Evolutionary conservation across 1,140 invertebrate genomes (phyloP).

Genomic region (Phymorhynchus buccinoides): DNA sequence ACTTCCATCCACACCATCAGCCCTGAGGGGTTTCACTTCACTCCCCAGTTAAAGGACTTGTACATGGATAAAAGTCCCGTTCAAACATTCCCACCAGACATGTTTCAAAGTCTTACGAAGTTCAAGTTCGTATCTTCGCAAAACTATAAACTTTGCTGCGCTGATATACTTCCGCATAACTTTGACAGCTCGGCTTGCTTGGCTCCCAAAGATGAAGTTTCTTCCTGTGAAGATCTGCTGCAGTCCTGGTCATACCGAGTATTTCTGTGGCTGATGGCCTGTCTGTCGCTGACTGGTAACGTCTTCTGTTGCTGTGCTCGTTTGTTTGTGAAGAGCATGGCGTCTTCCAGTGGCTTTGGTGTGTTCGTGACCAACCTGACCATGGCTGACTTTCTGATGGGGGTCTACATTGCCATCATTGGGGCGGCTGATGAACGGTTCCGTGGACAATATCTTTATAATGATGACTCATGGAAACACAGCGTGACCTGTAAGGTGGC

Average conservation of each 20-base stretch:
- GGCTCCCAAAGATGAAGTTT: neutral
- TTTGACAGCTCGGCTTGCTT: neutral
- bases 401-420: neutral
- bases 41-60: neutral
- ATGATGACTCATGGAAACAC: neutral
- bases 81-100: neutral
- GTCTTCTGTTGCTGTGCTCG: too few species aligned
- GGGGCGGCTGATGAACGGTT: neutral
- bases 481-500: neutral
- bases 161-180: neutral
- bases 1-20: neutral
- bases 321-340: neutral
- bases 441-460: neutral
- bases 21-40: neutral
- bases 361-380: too few species aligned
- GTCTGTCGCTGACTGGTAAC: too few species aligned
- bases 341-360: neutral
- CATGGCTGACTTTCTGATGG: too few species aligned
- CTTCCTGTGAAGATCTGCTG: too few species aligned
- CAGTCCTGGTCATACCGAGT: too few species aligned
- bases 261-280: too few species aligned
- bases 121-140: neutral
- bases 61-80: neutral
- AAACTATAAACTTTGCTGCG: neutral
- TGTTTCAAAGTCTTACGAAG: neutral